Evolutionary conservation across 2,888 invertebrate genomes (phyloP).

Genomic region (Mermis nigrescens): DNA sequence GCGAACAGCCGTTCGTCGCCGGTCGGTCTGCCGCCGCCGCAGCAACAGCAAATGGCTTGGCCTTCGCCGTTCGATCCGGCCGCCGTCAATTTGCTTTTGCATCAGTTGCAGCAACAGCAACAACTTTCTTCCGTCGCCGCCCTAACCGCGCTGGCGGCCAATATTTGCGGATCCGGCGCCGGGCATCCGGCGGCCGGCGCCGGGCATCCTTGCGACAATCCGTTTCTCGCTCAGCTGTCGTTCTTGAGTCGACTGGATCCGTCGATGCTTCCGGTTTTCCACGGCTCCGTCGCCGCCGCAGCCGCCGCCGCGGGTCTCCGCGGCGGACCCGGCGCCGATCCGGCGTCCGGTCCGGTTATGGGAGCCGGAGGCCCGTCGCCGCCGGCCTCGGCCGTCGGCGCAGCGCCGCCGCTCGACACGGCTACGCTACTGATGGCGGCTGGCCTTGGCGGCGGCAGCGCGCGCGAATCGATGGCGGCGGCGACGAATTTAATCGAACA

Average conservation of each 20-base stretch:
- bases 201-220: not conserved
- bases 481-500: not conserved
- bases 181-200: not conserved
- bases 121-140: no score
- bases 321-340: not conserved
- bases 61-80: no score
- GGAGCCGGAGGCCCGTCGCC: not conserved
- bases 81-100: no score
- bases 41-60: no score
- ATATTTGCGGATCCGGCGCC: no score
- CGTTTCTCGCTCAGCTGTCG: not conserved
- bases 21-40: no score
- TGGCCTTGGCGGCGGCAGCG: not conserved
- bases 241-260: no score
- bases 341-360: not conserved
- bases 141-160: no score
- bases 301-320: not conserved
- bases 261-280: no score
- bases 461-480: not conserved
- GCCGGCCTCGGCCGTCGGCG: not conserved
- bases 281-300: not conserved
- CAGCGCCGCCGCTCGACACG: not conserved
- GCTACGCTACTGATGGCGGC: not conserved
- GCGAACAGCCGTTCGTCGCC: no score
- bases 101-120: no score